Conservation (phyloP, 2,113 vertebrate species). For the Fulica atra region DNA sequence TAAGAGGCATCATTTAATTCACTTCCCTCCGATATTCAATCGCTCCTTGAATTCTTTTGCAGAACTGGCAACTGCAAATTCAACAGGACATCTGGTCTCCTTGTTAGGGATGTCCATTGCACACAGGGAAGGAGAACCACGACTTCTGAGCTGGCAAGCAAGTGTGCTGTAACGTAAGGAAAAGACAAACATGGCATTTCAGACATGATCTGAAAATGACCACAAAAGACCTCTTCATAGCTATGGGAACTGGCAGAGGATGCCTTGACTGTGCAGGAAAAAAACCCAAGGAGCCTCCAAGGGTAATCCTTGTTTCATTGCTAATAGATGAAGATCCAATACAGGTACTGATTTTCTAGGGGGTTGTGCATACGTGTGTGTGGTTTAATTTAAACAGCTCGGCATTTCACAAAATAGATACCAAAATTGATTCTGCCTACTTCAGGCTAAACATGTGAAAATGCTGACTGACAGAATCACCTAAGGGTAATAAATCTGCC, state of each 20-base stretch:
- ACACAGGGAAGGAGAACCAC: not conserved
- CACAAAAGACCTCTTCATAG: not conserved
- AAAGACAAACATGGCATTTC: not conserved
- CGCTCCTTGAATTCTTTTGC: not conserved
- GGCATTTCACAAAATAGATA: conserved; percentile 45
- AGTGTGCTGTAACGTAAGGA: not conserved
- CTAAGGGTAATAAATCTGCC: conserved; percentile 73
- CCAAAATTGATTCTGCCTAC: conserved; percentile 74
- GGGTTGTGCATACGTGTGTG: not conserved
- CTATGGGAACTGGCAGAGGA: conserved; percentile 42
- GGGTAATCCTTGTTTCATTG: not conserved
- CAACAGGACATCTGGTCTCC: not conserved
- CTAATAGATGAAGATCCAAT: conserved; percentile 23
- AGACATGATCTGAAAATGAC: conserved; percentile 14
- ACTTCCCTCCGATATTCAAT: not conserved
- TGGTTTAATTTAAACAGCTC: conserved; percentile 40
- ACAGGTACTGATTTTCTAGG: conserved; percentile 5
- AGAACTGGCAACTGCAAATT: not conserved
- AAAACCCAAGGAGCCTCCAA: conserved; percentile 53
- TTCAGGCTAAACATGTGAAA: conserved; percentile 55
- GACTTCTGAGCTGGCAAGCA: not conserved
- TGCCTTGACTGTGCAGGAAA: not conserved
- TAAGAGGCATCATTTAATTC: not conserved
- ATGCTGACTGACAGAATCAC: conserved; percentile 77
- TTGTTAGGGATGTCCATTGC: not conserved